phyloP scores from a whole-genome alignment of 2,888 invertebrate genomes.

The Parelbella ahira region DNA sequence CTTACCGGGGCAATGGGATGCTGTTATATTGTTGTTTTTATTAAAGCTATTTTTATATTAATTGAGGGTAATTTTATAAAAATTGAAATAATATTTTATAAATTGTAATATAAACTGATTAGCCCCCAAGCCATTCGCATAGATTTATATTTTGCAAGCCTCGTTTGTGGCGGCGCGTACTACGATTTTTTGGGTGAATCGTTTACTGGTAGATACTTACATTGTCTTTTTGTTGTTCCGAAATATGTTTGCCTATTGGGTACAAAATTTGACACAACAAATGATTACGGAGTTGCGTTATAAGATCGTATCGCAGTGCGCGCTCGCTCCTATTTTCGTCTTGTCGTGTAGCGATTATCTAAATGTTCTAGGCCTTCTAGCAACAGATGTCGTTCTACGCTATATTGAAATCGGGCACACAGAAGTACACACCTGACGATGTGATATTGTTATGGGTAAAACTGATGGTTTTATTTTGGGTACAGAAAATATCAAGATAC shows the following conservation, averaged over 20 bases:
- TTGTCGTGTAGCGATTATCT: slow-evolving; percentile 27
- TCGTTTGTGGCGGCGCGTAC: neutral
- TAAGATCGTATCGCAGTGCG: slow-evolving; percentile 3
- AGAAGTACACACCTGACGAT: slow-evolving; percentile 69
- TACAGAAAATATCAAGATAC: slow-evolving; percentile 61
- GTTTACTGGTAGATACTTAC: too few species aligned
- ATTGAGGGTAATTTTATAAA: slow-evolving; percentile 27
- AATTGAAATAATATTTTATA: slow-evolving; percentile 20
- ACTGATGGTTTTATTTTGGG: slow-evolving; percentile 71
- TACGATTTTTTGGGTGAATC: neutral
- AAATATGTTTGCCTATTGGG: too few species aligned
- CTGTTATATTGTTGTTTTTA: slow-evolving; percentile 42
- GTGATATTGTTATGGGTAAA: slow-evolving; percentile 75
- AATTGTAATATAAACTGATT: slow-evolving; percentile 13
- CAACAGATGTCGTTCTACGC: slow-evolving; percentile 38
- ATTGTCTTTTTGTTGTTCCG: too few species aligned
- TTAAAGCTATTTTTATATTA: slow-evolving; percentile 33
- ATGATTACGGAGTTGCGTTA: neutral
- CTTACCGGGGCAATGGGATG: slow-evolving; percentile 74
- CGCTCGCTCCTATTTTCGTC: slow-evolving; percentile 14
- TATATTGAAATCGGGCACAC: slow-evolving; percentile 64
- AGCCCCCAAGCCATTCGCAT: slow-evolving; percentile 25
- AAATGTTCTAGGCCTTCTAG: slow-evolving; percentile 25
- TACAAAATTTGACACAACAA: too few species aligned
- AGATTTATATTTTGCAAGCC: slow-evolving; percentile 28